phyloP scores from a whole-genome alignment of 2,888 invertebrate genomes.

The Perdita meconis region DNA sequence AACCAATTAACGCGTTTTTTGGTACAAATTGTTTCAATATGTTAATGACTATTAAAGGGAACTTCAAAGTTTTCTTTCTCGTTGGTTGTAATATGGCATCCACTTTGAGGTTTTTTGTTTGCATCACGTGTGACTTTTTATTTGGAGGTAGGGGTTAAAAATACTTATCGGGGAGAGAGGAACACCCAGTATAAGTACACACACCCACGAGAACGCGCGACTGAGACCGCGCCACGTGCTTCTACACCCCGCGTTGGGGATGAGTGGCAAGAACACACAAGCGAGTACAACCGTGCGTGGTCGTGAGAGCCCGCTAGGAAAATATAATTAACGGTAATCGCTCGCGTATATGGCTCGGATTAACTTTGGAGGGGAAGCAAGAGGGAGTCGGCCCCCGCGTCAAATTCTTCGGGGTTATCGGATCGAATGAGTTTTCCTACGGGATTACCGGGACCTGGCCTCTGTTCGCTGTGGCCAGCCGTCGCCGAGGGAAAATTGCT shows the following conservation, averaged over 20 bases:
- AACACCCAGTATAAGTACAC: neutral
- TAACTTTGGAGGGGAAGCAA: slow-evolving; percentile 70
- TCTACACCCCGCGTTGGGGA: slow-evolving; percentile 37
- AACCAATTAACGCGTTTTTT: no score
- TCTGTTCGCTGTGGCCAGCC: slow-evolving; percentile 25
- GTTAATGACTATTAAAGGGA: no score
- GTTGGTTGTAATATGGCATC: no score
- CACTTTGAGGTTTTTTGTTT: no score
- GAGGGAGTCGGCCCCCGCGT: slow-evolving; percentile 61
- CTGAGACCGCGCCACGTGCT: slow-evolving; percentile 66
- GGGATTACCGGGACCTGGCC: slow-evolving; percentile 60
- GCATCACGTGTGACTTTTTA: no score
- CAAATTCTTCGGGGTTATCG: slow-evolving; percentile 78
- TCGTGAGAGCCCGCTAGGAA: slow-evolving; percentile 73
- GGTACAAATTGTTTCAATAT: no score
- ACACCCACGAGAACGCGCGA: slow-evolving; percentile 36
- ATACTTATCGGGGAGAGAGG: no score
- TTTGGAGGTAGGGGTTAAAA: no score
- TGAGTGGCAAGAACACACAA: slow-evolving; percentile 50
- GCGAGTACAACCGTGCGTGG: slow-evolving; percentile 54
- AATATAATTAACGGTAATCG: slow-evolving; percentile 84
- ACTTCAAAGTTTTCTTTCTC: no score
- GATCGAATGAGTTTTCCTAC: slow-evolving; percentile 74
- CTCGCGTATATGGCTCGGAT: slow-evolving; percentile 83
- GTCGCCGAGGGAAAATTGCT: slow-evolving; percentile 57